phyloP scores from a whole-genome alignment of 1,140 invertebrate species.

The Frieseomelitta varia region DNA sequence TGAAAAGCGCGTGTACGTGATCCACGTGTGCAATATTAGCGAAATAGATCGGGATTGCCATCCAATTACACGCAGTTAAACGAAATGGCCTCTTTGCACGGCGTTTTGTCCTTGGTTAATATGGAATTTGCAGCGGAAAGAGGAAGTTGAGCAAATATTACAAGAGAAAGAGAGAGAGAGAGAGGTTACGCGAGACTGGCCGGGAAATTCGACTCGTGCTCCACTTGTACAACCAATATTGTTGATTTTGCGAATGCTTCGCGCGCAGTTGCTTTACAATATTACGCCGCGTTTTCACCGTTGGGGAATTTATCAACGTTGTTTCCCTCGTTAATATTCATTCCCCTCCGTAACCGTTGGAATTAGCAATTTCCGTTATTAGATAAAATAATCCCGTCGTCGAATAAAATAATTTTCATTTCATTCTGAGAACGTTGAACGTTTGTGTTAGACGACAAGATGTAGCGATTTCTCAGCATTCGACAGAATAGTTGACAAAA shows the following conservation, averaged over 20 bases:
- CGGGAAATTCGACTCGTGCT: background rate
- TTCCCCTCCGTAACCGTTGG: background rate
- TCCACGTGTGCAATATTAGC: background rate
- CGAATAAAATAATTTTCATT: background rate
- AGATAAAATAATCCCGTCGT: background rate
- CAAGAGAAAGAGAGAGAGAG: background rate
- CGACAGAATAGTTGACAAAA: too few relatives aligned
- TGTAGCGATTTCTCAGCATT: too few relatives aligned
- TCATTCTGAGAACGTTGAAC: too few relatives aligned
- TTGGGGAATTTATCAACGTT: background rate
- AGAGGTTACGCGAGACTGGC: background rate
- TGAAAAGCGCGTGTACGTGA: background rate
- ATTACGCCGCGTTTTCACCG: too few relatives aligned
- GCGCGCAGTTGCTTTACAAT: background rate
- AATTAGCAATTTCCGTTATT: background rate
- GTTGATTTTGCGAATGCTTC: background rate
- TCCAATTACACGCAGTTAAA: slow-evolving; percentile 52
- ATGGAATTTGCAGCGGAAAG: background rate
- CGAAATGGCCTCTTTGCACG: slow-evolving; percentile 13
- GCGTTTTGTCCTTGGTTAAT: slow-evolving; percentile 22
- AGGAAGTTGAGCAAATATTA: slow-evolving; percentile 25
- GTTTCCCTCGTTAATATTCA: background rate
- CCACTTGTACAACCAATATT: background rate
- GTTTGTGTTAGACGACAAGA: too few relatives aligned
- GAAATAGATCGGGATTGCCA: slow-evolving; percentile 33